These are phyloP conservation scores for Dryobotodes eremita DNA, from an alignment of 2,888 invertebrate species.

Conservation along the genomic window DNA sequence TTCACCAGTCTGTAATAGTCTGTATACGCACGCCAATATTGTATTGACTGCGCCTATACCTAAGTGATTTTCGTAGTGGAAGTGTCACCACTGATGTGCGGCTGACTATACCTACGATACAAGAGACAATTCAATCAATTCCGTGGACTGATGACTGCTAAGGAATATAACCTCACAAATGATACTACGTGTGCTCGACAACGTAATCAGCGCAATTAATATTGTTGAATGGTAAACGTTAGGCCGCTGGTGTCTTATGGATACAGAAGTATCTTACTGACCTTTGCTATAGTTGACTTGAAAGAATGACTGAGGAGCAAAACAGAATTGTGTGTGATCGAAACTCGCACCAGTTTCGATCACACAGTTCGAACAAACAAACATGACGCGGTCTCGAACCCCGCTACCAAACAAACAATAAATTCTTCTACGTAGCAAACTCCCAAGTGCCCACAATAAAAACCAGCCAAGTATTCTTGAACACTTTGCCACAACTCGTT, in stretches of 20 bases:
- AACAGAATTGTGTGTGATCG: neutral
- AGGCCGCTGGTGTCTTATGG: neutral
- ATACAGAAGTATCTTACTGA: neutral
- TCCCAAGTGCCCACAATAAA: constrained; percentile 67
- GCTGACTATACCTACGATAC: neutral
- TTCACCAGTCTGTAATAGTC: neutral
- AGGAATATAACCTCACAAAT: neutral
- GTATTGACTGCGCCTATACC: neutral
- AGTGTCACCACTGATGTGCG: neutral
- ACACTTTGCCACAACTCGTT: constrained; percentile 70
- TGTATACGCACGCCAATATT: neutral
- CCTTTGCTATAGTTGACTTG: too few species aligned
- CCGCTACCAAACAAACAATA: constrained; percentile 46
- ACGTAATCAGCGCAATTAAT: neutral
- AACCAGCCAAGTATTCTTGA: constrained; percentile 68
- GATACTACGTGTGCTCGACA: neutral
- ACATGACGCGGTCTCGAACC: neutral
- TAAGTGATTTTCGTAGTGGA: neutral
- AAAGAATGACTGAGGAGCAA: neutral
- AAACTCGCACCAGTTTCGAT: constrained; percentile 23
- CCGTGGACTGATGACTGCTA: neutral
- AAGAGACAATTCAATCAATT: neutral
- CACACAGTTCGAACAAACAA: constrained; percentile 16
- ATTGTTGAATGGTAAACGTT: neutral
- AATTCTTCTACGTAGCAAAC: constrained; percentile 59